Percentiles rank a stretch among this genome's conserved stretches.
Evolutionary conservation across 1,140 invertebrate genomes (phyloP).

Genomic region (Drosophila bocqueti): DNA sequence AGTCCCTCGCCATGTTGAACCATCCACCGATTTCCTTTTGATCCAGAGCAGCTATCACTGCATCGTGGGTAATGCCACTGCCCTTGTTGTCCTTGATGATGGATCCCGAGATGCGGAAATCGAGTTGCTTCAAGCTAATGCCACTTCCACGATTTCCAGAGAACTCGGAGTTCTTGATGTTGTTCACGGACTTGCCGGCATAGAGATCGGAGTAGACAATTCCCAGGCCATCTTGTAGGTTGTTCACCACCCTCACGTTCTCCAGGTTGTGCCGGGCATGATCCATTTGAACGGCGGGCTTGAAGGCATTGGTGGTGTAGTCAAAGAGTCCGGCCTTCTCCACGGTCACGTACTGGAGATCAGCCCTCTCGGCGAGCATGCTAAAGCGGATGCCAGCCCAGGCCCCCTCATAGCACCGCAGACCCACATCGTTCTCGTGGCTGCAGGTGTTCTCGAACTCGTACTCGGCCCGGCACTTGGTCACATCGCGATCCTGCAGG

Average conservation of each 20-base stretch:
- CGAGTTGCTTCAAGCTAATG: constrained; percentile 94
- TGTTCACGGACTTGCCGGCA: constrained; percentile 93
- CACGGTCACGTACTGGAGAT: constrained; percentile 94
- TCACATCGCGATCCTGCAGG: constrained; percentile 96
- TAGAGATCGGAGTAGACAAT: constrained; percentile 96
- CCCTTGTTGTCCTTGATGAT: constrained; percentile 93
- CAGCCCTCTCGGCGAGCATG: constrained; percentile 93
- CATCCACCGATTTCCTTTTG: constrained; percentile 97
- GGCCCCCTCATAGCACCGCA: constrained; percentile 94
- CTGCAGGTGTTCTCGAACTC: constrained; percentile 96
- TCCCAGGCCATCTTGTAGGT: constrained; percentile 94
- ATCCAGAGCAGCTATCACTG: constrained; percentile 92
- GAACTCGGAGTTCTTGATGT: constrained; percentile 95
- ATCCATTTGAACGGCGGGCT: constrained; percentile 97
- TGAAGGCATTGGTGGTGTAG: constrained; percentile 95
- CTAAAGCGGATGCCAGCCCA: constrained; percentile 97
- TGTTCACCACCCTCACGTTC: constrained; percentile 92
- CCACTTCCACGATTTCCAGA: constrained; percentile 94
- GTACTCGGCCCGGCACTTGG: constrained; percentile 92
- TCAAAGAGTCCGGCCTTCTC: constrained; percentile 97
- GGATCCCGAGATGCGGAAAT: constrained; percentile 91
- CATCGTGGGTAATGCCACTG: constrained; percentile 97
- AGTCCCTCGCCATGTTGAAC: constrained; percentile 90
- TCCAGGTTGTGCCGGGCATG: constrained; percentile 96
- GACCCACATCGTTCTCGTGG: constrained; percentile 94